Base-by-base conservation (phyloP, 2,888 invertebrate species). In the Athetis lepigone region DNA sequence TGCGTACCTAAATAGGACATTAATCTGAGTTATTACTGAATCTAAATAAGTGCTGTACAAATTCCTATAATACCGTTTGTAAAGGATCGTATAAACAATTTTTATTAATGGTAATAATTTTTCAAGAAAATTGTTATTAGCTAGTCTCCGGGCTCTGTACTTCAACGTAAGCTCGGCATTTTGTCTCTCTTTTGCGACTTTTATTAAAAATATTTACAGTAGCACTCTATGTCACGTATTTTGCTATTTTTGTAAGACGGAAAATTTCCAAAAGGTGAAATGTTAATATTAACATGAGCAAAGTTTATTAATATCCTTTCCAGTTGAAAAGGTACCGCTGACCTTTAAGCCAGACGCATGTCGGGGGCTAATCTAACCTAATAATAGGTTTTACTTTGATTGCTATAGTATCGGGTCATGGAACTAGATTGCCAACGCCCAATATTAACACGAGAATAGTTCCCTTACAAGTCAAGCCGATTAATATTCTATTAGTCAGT, bases 401-500 rank as follows among this genome's bases (percentile, higher is more conserved):
- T 42, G 50, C 27, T 45, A 39, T 21, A 21, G 58, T 57, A 46
- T 9, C n/a, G 11, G 4, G 45, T 45, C 54, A 62, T 46, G 57
- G 19, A 69, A 58, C 42, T 55, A 45, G 8, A 51, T 75, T 61
- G 54, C n/a, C 39, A 19, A 19, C 19, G 43, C 16, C 42, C 45
- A 23, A 55, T 70, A 68, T 54, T 47, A 45, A 49, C 49, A 45
- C 49, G 33, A 16, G 19, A 29, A 36, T 51, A 55, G 57, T 42
- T 46, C 59, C 16, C 36, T 42, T 61, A 25, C 55, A 56, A 27
- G 25, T 37, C 42, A 39, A 45, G 36, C 21, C 27, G 42, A 62
- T 70, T 72, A 66, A 58, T 77, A 76, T 70, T 67, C 67, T 67
- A 58, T 74, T 66, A 71, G 62, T 25, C 25, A 18, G 36, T 63